These are phyloP conservation scores for Subacronicta megacephala DNA, from an alignment of 2,888 invertebrate genomes.

Conservation along the genomic window DNA sequence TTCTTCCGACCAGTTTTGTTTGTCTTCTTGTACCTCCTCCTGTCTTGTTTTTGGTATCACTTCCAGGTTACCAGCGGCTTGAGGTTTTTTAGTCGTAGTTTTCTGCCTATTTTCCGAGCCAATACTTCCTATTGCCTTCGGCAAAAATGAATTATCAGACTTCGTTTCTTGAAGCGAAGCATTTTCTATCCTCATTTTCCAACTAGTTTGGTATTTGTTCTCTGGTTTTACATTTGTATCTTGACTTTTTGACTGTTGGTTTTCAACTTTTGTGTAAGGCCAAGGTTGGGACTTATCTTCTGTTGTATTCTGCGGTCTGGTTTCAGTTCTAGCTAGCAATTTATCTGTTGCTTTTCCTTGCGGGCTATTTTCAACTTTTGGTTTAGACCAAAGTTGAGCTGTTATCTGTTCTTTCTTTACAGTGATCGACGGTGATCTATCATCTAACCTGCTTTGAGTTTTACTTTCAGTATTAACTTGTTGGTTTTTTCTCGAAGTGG, in stretches of 20 bases:
- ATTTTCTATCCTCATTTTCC: background rate
- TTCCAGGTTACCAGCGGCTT: background rate
- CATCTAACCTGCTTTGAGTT: background rate
- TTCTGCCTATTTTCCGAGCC: background rate
- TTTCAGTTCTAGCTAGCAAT: background rate
- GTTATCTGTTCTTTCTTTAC: background rate
- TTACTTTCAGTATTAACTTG: background rate
- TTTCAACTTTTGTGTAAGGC: background rate
- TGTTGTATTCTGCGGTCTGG: background rate
- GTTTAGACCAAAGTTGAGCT: constrained; percentile 6
- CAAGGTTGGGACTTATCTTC: constrained; percentile 11
- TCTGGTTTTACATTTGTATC: constrained; percentile 7
- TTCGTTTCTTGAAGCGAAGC: constrained; percentile 1
- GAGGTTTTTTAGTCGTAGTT: background rate
- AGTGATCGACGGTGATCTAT: constrained; percentile 2
- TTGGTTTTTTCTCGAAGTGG: constrained; percentile 16
- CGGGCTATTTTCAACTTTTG: background rate
- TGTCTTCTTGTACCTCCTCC: background rate
- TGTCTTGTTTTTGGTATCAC: constrained; percentile 3
- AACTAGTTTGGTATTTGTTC: constrained; percentile 1
- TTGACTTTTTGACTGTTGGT: constrained; percentile 2
- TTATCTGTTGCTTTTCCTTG: background rate
- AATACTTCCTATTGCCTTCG: background rate
- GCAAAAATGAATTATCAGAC: background rate
- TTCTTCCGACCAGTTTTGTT: constrained; percentile 3